phyloP scores from a whole-genome alignment of 2,113 vertebrate genomes.

The Calyptommatus sinebrachiatus region DNA sequence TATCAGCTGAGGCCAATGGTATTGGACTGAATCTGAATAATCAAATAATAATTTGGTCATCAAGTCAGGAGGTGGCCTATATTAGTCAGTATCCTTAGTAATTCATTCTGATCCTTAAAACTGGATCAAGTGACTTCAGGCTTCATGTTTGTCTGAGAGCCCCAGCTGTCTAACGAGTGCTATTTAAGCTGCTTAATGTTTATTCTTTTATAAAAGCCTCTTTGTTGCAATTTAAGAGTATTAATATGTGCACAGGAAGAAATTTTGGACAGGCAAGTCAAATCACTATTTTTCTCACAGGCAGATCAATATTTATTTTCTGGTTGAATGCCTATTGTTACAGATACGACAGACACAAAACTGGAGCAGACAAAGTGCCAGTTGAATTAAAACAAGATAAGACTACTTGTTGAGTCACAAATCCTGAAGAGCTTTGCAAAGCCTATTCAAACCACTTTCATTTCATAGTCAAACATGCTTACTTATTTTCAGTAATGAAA shows the following conservation, averaged over 20 bases:
- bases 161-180: not conserved
- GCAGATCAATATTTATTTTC: not conserved
- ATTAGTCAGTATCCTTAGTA: not conserved
- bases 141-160: not conserved
- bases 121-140: not conserved
- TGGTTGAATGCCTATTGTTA: not conserved
- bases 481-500: not conserved
- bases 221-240: not conserved
- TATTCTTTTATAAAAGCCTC: not conserved
- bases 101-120: not conserved
- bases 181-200: constrained; percentile 7
- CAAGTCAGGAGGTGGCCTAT: not conserved
- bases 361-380: no score
- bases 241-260: not conserved
- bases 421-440: not conserved
- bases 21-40: not conserved
- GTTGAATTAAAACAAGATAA: no score
- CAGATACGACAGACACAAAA: not conserved
- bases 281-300: not conserved
- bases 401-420: not conserved
- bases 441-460: not conserved
- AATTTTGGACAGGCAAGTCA: not conserved
- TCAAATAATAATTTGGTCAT: not conserved
- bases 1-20: not conserved
- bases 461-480: not conserved